A percentile compares a stretch with the other conserved stretches of the same genome.
Evolutionary conservation across 2,797 vertebrate species (phyloP).

Genomic region (Crocidura indochinensis): DNA sequence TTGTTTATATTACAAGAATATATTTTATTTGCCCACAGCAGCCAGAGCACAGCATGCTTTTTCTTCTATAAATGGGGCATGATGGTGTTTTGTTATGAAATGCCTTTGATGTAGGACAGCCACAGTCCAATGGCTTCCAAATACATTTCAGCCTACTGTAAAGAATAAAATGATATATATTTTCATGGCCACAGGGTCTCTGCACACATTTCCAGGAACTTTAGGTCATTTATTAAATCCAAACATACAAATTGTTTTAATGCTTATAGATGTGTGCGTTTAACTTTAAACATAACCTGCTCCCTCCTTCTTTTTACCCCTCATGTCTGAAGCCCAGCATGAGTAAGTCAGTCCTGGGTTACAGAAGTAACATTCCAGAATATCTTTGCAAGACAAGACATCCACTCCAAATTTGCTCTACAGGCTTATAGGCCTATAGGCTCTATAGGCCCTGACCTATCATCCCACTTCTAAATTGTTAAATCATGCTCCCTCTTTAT

Average conservation of each 20-base stretch:
- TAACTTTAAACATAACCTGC: constrained; percentile 56
- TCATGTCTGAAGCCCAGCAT: constrained; percentile 47
- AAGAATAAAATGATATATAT: constrained; percentile 86
- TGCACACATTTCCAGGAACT: constrained; percentile 83
- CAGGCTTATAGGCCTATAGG: too few species aligned
- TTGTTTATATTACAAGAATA: constrained; percentile 86
- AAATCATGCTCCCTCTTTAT: not conserved
- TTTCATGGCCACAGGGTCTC: constrained; percentile 76
- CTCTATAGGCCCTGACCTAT: not conserved
- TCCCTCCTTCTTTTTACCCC: not conserved
- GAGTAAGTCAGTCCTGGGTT: constrained; percentile 12
- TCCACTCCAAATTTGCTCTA: not conserved
- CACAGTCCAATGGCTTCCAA: constrained; percentile 85
- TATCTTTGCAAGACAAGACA: constrained; percentile 45
- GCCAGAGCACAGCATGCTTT: constrained; percentile 80
- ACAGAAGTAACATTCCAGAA: not conserved
- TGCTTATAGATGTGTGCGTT: constrained; percentile 74
- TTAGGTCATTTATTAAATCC: constrained; percentile 78
- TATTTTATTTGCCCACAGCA: constrained; percentile 87
- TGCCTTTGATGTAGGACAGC: constrained; percentile 86
- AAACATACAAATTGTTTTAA: constrained; percentile 81
- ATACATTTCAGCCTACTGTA: constrained; percentile 86
- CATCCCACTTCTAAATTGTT: not conserved
- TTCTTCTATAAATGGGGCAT: constrained; percentile 89
- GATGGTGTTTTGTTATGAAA: constrained; percentile 88